phyloP scores from a whole-genome alignment of 2,888 invertebrate genomes.

The Dermolepida albohirtum region DNA sequence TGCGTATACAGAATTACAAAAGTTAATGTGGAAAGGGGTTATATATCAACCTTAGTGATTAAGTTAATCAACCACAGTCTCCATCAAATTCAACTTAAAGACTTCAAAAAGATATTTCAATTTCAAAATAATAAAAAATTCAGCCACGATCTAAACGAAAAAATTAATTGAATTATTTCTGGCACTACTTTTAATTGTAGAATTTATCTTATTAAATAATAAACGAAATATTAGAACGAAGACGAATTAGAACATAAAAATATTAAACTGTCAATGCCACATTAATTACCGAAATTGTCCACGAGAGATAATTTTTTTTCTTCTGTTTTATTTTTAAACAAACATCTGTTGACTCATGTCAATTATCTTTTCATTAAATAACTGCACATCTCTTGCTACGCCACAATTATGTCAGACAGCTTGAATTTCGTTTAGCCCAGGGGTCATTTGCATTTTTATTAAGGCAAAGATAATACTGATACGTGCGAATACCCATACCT shows the following conservation, averaged over 20 bases:
- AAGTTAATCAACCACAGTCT: too few relatives aligned
- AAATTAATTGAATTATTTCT: conserved; percentile 5
- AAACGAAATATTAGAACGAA: background rate
- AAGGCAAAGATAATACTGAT: too few relatives aligned
- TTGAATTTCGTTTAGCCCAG: background rate
- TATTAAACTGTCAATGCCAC: conserved; percentile 7
- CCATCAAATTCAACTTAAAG: too few relatives aligned
- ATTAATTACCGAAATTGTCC: conserved; percentile 1
- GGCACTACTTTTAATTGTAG: background rate
- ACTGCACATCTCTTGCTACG: conserved; percentile 1
- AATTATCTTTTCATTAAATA: conserved; percentile 5
- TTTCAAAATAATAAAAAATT: too few relatives aligned
- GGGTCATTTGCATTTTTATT: background rate
- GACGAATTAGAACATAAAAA: too few relatives aligned
- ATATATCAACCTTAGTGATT: too few relatives aligned
- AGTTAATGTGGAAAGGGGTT: too few relatives aligned
- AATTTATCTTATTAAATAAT: background rate
- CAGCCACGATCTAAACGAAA: too few relatives aligned
- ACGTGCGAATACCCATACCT: too few relatives aligned
- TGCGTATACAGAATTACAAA: too few relatives aligned
- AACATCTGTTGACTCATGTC: conserved; percentile 10
- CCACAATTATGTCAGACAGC: conserved; percentile 8
- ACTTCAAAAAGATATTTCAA: too few relatives aligned
- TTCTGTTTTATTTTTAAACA: conserved; percentile 1
- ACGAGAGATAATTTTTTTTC: background rate